Conservation (phyloP, 2,797 vertebrate genomes). For the Hapalemur alaotrensis region DNA sequence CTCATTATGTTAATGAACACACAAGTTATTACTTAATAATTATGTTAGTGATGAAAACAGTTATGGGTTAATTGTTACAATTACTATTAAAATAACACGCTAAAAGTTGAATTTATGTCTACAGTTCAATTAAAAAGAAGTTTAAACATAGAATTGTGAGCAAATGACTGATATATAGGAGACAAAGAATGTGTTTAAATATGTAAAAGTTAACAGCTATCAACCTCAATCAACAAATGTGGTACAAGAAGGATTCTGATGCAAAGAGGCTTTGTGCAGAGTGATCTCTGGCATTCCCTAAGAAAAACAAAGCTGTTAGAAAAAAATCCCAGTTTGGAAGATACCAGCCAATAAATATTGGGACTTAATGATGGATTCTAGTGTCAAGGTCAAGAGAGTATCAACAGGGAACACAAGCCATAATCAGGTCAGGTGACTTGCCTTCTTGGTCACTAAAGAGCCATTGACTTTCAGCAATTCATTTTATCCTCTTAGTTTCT, state of each 20-base stretch:
- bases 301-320: not conserved
- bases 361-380: not conserved
- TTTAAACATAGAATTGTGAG: conserved; percentile 61
- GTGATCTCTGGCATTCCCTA: not conserved
- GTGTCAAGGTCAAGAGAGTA: not conserved
- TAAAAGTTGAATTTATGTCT: conserved; percentile 62
- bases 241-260: not conserved
- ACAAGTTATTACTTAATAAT: conserved; percentile 76
- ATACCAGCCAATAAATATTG: not conserved
- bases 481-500: not conserved
- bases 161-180: conserved; percentile 4
- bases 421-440: not conserved
- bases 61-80: conserved; percentile 71
- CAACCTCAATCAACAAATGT: not conserved
- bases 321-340: not conserved
- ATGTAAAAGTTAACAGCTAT: not conserved
- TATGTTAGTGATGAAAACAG: conserved; percentile 62
- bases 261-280: not conserved
- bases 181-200: conserved; percentile 21
- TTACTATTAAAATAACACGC: conserved; percentile 71
- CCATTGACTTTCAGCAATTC: not conserved
- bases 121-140: conserved; percentile 57
- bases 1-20: conserved; percentile 72
- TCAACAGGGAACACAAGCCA: not conserved
- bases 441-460: conserved; percentile 31